Conservation (phyloP, 2,888 invertebrate species). For the Cerceris rybyensis region DNA sequence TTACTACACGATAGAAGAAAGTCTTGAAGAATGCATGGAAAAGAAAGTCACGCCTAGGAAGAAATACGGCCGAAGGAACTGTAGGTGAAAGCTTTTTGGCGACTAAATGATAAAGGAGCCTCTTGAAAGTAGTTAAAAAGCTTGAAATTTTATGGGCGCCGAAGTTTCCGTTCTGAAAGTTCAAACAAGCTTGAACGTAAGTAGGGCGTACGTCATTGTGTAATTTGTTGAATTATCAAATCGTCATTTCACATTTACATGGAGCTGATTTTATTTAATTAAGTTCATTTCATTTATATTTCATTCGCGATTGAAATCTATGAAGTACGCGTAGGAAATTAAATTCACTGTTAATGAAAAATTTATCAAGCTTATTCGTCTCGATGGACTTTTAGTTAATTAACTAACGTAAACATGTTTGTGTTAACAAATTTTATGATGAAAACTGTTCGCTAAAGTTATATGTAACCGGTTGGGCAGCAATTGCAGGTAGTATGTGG, state of each 20-base stretch:
- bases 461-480: no score
- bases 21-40: conserved; percentile 34
- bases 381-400: no score
- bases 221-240: conserved; percentile 14
- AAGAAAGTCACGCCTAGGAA: conserved; percentile 39
- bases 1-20: background rate
- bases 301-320: no score
- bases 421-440: no score
- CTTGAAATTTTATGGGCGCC: conserved; percentile 30
- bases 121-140: background rate
- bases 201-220: conserved; percentile 4
- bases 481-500: no score
- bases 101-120: conserved; percentile 45
- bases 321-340: no score
- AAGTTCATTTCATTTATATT: no score
- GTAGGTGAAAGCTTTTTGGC: conserved; percentile 41
- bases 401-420: no score
- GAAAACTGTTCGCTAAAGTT: no score
- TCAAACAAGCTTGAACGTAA: background rate
- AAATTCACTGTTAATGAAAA: no score
- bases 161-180: background rate
- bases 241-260: background rate
- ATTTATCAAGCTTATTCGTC: no score
- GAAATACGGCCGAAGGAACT: conserved; percentile 23
- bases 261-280: no score